Evolutionary conservation across 2,888 invertebrate species (phyloP).

Genomic region (Hydraecia micacea): DNA sequence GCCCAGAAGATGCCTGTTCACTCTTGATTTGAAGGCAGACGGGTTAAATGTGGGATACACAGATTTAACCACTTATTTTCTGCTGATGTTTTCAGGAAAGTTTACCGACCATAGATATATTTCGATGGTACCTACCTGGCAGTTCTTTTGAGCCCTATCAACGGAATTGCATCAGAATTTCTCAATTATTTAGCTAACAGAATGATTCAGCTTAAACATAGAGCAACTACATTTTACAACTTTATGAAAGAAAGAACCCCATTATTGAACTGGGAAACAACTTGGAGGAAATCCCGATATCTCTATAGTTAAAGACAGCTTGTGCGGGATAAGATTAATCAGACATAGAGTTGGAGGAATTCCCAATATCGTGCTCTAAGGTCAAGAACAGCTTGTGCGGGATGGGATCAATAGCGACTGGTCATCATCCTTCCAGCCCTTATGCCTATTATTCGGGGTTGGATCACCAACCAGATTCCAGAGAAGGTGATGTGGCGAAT

Average conservation of each 20-base stretch:
- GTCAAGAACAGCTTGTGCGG: neutral
- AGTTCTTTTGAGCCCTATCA: neutral
- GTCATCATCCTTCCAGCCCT: neutral
- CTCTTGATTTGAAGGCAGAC: too few relatives aligned
- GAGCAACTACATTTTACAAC: neutral
- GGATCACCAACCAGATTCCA: too few relatives aligned
- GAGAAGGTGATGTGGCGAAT: neutral
- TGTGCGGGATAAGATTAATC: neutral
- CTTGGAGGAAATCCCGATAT: neutral
- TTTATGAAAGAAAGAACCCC: neutral
- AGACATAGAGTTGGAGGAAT: neutral
- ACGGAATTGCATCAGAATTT: conserved; percentile 15
- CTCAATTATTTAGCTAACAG: conserved; percentile 2
- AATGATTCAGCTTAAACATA: conserved; percentile 18
- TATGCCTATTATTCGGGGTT: neutral
- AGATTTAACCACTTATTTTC: neutral
- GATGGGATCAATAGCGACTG: neutral
- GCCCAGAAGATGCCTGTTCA: too few relatives aligned
- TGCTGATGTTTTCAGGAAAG: too few relatives aligned
- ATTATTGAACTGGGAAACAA: neutral
- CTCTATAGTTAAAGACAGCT: neutral
- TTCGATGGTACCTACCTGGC: neutral
- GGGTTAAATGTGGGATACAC: too few relatives aligned
- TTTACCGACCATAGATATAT: neutral
- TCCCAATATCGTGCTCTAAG: neutral